These are phyloP conservation scores for Colaptes auratus DNA, from an alignment of 2,113 vertebrate genomes.

Conservation along the genomic window DNA sequence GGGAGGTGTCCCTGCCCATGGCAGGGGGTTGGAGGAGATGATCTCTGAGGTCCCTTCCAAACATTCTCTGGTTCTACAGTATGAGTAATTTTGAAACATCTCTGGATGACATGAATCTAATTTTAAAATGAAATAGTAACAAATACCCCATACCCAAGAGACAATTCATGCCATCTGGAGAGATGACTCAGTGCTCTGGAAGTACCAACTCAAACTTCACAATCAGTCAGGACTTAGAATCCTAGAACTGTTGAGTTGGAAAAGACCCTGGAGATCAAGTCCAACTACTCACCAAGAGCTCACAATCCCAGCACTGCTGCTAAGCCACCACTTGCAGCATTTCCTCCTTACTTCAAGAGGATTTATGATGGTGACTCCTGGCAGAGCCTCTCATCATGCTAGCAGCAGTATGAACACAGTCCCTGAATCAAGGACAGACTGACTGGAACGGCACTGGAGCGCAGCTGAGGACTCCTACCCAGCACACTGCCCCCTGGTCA, in stretches of 20 bases:
- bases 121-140: background rate
- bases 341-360: background rate
- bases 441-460: background rate
- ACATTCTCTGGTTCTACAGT: too few relatives aligned
- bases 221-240: background rate
- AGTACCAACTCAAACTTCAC: background rate
- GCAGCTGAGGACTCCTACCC: background rate
- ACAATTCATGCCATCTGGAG: background rate
- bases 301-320: too few relatives aligned
- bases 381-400: background rate
- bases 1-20: too few relatives aligned
- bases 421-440: background rate
- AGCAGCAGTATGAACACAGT: background rate
- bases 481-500: background rate
- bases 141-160: background rate
- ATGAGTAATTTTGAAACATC: background rate
- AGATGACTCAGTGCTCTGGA: background rate
- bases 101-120: background rate
- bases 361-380: background rate
- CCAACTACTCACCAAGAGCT: too few relatives aligned
- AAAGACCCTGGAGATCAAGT: too few relatives aligned
- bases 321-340: background rate
- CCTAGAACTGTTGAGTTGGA: too few relatives aligned
- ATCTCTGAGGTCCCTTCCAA: too few relatives aligned
- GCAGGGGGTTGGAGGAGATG: too few relatives aligned